Base-by-base conservation (phyloP, 1,140 invertebrate species). In the Delia radicum region DNA sequence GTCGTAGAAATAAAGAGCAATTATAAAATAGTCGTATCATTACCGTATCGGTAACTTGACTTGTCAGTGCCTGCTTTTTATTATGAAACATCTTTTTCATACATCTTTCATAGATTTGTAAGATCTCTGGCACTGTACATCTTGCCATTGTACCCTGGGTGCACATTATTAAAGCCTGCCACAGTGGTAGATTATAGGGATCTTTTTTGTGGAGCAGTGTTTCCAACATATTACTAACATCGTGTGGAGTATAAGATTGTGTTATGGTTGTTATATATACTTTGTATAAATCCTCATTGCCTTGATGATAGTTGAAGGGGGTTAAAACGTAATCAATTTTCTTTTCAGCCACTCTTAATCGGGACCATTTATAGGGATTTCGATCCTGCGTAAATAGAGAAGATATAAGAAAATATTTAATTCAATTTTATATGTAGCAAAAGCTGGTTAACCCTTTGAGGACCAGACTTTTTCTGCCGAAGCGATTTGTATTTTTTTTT, bases 1-100 rank as follows among this genome's bases (percentile, higher is more conserved):
- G 91, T 29, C 91, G 88, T n/a, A 93, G 79, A 80, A 92, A 92
- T 24, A 90, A 85, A 6, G 90, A 87, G 79, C 89, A 91, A 74
- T 90, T 88, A 78, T 89, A 89, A 28, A 92, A 85, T 75, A 92
- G 81, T 77, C 86, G 81, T 28, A 89, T 78, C 82, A 89, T 89
- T 31, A 85, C 81, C 13, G 83, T 81, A 77, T 89, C 88, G 15
- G 42, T 33, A 6, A 46, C 65, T 61, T 84, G 79, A 12, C 81
- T 61, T n/a, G 74, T 29, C 0, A 62, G 48, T 0, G 1, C 0
- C 8, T 21, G 18, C 77, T 12, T 63, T 37, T 12, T 67, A 78
- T 15, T 79, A 77, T 89, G 81, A 75, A 89, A 88, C 73, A 92
- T 80, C 61, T 88, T 83, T 18, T 86, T 84, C 78, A 92, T 88